These are phyloP conservation scores for Acanthochromis polyacanthus DNA, from an alignment of 2,113 vertebrate genomes.

Conservation along the genomic window DNA sequence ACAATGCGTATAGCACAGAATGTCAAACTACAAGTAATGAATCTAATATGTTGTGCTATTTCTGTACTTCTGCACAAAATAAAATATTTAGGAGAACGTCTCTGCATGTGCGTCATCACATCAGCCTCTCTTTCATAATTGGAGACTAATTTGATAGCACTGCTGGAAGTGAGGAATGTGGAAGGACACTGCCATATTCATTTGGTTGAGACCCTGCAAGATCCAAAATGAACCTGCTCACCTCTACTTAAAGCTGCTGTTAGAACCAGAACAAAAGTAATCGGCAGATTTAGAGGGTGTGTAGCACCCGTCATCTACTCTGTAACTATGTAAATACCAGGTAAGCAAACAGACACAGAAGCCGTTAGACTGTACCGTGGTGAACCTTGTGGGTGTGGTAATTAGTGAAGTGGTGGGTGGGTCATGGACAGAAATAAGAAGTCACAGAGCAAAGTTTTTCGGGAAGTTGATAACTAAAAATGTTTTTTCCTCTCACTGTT, in stretches of 20 bases:
- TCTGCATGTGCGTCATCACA: neutral
- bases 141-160: conserved; percentile 52
- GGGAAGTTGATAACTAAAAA: conserved; percentile 48
- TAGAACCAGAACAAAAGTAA: conserved; percentile 24
- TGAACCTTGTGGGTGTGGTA: conserved; percentile 1
- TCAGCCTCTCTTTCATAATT: conserved; percentile 29
- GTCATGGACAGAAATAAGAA: conserved; percentile 36
- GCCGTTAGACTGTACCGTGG: neutral
- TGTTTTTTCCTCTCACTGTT: conserved; percentile 32
- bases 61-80: neutral
- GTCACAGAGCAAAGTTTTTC: conserved; percentile 29
- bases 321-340: conserved; percentile 37
- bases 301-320: neutral
- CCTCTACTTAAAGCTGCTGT: conserved; percentile 20
- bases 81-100: neutral
- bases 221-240: conserved; percentile 26
- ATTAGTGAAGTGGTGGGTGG: conserved; percentile 4
- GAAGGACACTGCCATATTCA: conserved; percentile 50
- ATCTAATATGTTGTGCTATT: neutral
- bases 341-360: neutral
- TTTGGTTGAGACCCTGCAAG: conserved; percentile 2
- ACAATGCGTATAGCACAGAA: no score
- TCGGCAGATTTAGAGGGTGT: conserved; percentile 8
- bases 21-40: no score
- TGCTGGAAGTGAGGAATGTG: conserved; percentile 66